Evolutionary conservation across 2,888 invertebrate genomes (phyloP).

Genomic region (Osedax frankpressi): DNA sequence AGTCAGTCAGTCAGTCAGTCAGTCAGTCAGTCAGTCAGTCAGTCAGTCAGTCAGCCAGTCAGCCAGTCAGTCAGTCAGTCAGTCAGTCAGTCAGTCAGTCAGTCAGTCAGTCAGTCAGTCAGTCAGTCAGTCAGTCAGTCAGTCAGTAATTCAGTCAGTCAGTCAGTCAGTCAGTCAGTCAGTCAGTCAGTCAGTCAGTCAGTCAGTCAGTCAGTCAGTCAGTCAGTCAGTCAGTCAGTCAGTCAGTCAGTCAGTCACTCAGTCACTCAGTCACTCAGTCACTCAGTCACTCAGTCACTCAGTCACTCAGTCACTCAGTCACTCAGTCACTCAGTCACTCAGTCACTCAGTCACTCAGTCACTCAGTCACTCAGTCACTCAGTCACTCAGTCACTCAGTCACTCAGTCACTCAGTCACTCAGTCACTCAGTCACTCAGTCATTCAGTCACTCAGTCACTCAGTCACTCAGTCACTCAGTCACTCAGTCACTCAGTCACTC

Average conservation of each 20-base stretch:
- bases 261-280: slow-evolving; percentile 11
- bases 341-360: no score
- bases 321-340: no score
- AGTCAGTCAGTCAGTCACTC: slow-evolving; percentile 12
- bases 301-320: background rate
- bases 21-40: background rate
- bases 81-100: background rate
- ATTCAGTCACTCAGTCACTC: no score
- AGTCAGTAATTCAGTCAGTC: background rate
- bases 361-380: no score
- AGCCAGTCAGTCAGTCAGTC: no score
- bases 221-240: slow-evolving; percentile 7
- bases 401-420: no score
- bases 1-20: no score
- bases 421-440: no score
- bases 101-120: background rate
- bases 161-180: background rate
- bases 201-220: slow-evolving; percentile 10
- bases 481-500: background rate
- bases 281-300: slow-evolving; percentile 11
- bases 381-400: no score
- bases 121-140: background rate
- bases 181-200: slow-evolving; percentile 14
- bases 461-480: background rate
- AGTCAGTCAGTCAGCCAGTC: no score